Evolutionary conservation across 2,113 vertebrate genomes (phyloP), one percentile per base, ranked within the genome.

Genomic region (Cisticola juncidis): DNA sequence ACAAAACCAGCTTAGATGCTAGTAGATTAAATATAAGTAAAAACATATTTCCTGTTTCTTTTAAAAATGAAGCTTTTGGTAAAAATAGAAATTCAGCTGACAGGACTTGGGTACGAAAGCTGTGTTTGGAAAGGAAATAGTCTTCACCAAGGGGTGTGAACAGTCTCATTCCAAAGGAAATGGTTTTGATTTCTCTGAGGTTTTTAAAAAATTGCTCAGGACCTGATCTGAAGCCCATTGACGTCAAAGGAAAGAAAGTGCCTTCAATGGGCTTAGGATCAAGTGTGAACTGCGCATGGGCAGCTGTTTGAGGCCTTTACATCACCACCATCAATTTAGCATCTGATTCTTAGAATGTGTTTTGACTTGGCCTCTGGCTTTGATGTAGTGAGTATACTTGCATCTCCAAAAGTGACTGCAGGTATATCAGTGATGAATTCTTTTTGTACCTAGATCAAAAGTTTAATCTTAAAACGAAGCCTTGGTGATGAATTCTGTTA

Each of bases 111-210:
- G 72, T 68, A 91, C 1, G 23, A 93, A 86, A 81, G 22, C 83
- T 88, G 80, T 80, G 26, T 81, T 95, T 95, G 94, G 92, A 95
- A 90, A 94, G 92, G 95, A 95, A 95, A 96, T 86, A 92, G 83
- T 94, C 86, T 90, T 97, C 60, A 92, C 72, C 35, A 56, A 97
- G 58, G 95, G 72, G 91, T 81, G 86, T 92, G 94, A 93, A 81
- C 68, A 68, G 68, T 62, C 77, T 88, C 15, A 70, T 96, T 96
- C 86, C 88, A 92, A 95, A 74, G 35, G 91, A 97, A 93, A 95
- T 96, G 95, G 95, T 96, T 97, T 96, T 97, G 94, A 97, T 97
- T 97, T 96, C 88, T 88, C 80, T 97, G 96, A 94, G 96, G 96
- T 94, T 97, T 95, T 78, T 1, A 44, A 83, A 92, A 94, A 94